Evolutionary conservation across 92 coral and sea anemone species (phyloP), one percentile per base, ranked within the genome.

Genomic region (Zoanthus sansibaricus): DNA sequence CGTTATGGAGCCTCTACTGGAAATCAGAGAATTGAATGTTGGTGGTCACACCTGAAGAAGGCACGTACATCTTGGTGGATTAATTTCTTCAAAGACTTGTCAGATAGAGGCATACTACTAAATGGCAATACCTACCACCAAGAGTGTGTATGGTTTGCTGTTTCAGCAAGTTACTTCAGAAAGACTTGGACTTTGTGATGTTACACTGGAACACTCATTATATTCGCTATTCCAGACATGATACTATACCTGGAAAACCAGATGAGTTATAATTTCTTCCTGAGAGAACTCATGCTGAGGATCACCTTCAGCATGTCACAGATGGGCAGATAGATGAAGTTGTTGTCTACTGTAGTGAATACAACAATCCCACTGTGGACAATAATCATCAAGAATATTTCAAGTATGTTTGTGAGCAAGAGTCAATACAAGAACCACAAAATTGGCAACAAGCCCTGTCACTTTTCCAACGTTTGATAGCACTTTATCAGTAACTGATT

Each of bases 41-140:
- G 91, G 87, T 88, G 91, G 91, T 88, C 87, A 70, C 74, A 70
- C 45, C 45, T 70, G 46, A 70, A 70, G 21, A 70, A 72, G 76
- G 47, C 49, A 37, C 76, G 76, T 33, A 72, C 76, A 33, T 33
- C 51, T 33, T 72, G 76, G 76, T 72, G 76, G 76, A 44, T 72
- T 72, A 72, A 72, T 44, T 72, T 72, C 76, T 72, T 72, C 20
- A 72, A 72, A 42, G 76, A 72, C 31, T 42, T 72, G 31, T 72
- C 55, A 32, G 76, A 33, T 44, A 72, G 70, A 62, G 70, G 70
- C 70, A 62, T 62, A 62, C 70, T 62, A 62, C 70, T 62, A 16
- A 18, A 62, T 62, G 32, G 70, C 30, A 62, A 17, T 62, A 62
- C 70, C 20, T 62, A 62, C 78, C 78, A 73, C 55, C 49, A 44